Base-by-base conservation (phyloP, 1,140 invertebrate species). In the Sminthurinus signatus region DNA sequence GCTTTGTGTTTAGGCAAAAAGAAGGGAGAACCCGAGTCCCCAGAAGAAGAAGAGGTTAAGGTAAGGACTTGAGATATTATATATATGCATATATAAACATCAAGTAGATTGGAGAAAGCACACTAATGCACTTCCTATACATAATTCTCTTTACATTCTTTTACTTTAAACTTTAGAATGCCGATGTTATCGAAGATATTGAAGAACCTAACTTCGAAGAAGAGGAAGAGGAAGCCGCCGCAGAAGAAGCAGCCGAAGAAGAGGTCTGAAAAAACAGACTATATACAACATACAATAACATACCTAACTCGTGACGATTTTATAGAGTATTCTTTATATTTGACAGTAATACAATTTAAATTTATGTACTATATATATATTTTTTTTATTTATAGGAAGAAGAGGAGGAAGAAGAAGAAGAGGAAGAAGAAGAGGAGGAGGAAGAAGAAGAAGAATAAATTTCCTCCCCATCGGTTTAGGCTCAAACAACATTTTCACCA, bases 1-100 rank as follows among this genome's bases (percentile, higher is more conserved):
- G n/a, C n/a, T n/a, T n/a, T n/a, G n/a, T n/a, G n/a, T n/a, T n/a
- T n/a, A n/a, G 90, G 89, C 82, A 93, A 91, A 79, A 93, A 92
- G 82, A 79, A 85, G 75, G 89, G 86, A 66, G 90, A 89, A 65
- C 85, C 86, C 68, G 89, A 93, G 69, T 88, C 88, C 72, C 89
- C 90, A 48, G 89, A 92, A 74, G 89, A 88, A 69, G 89, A 91
- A 75, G 72, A 72, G 23, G 83, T 85, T 64, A 89, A 89, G 80
- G 81, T 76, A 36, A 83, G 27, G 21, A 0, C 21, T 19, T 23
- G 28, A 19, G 1, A 43, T 44, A 1, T 25, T 12, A 21, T 8
- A 39, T 2, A 2, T 29, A 8, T 15, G 29, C 29, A 3, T 31
- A 46, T 50, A 28, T 14, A 59, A 23, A n/a, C 29, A n/a, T 14